Base-by-base conservation (phyloP, 2,888 invertebrate species). In the Folsomia candida region DNA sequence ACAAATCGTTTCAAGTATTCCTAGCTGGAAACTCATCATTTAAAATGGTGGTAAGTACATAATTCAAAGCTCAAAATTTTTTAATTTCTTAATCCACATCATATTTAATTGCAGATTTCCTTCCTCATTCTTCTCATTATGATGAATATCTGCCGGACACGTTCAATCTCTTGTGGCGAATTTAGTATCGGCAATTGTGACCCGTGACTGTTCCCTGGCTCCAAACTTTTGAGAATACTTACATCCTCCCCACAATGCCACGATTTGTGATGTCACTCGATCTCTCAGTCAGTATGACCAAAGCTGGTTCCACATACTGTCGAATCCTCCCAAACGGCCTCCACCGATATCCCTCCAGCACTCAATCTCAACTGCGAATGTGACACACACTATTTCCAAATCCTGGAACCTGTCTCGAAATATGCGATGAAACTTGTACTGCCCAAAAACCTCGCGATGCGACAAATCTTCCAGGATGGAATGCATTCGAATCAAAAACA, bases 321-420 rank as follows among this genome's bases (percentile, higher is more conserved):
- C 26, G 68, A 47, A 47, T 47, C 9, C 9, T 47, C 9, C 9
- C 47, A n/a, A n/a, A n/a, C n/a, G n/a, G n/a, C n/a, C n/a, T n/a
- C n/a, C n/a, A n/a, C n/a, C n/a, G n/a, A n/a, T n/a, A 47, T 47
- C 14, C 9, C 47, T 47, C 47, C 14, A 14, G 14, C 47, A 47
- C 57, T 57, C 51, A 14, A 58, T 68, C 22, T 60, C 61, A 0
- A 70, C n/a, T n/a, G 76, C 73, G 18, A 65, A 51, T 6, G 76
- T 37, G 68, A 73, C 58, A 68, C 61, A 51, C 69, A 72, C 11
- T 76, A 72, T 47, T 76, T 74, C 37, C 60, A 70, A 68, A 73
- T 70, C 14, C 73, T 37, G 70, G 73, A 25, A 76, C 76, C n/a
- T 76, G 64, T 69, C 66, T 73, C 76, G 22, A 73, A 72, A 51